Conservation (phyloP, 2,888 invertebrate genomes). For the Agrilus biguttatus region DNA sequence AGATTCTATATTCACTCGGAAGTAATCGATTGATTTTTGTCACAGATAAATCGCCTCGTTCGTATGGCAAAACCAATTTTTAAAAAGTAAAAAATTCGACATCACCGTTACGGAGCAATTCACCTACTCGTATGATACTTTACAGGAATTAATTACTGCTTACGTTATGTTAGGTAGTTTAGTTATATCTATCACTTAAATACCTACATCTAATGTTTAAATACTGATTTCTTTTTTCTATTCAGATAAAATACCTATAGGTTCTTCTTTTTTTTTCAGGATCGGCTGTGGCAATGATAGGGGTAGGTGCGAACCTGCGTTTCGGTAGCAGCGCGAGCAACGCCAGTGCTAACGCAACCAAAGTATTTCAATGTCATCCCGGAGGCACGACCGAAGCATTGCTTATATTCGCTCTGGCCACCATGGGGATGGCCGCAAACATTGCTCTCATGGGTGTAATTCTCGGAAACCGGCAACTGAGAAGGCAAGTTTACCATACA, state of each 20-base stretch:
- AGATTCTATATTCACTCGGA: too few species aligned
- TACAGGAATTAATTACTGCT: too few species aligned
- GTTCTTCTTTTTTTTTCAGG: slow-evolving; percentile 30
- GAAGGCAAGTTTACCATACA: slow-evolving; percentile 42
- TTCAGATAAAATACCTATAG: not conserved
- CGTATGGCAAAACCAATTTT: too few species aligned
- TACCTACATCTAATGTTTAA: too few species aligned
- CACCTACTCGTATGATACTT: too few species aligned
- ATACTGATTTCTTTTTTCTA: too few species aligned
- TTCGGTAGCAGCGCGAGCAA: slow-evolving; percentile 54
- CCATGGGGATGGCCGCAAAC: slow-evolving; percentile 70
- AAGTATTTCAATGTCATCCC: slow-evolving; percentile 64
- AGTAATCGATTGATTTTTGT: too few species aligned
- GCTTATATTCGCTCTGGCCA: slow-evolving; percentile 59
- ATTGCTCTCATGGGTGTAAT: slow-evolving; percentile 69
- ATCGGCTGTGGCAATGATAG: slow-evolving; percentile 64
- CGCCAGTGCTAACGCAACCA: slow-evolving; percentile 50
- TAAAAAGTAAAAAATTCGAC: too few species aligned
- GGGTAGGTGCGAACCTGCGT: slow-evolving; percentile 49
- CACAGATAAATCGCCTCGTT: too few species aligned
- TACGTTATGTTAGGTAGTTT: too few species aligned
- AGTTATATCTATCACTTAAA: too few species aligned
- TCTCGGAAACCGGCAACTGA: slow-evolving; percentile 60
- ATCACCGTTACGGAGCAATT: too few species aligned
- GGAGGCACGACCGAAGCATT: slow-evolving; percentile 69